A percentile compares a stretch with the other conserved stretches of the same genome.
These are phyloP conservation scores for Rhopalosiphum maidis DNA, from an alignment of 1,140 invertebrate species.

Conservation along the genomic window DNA sequence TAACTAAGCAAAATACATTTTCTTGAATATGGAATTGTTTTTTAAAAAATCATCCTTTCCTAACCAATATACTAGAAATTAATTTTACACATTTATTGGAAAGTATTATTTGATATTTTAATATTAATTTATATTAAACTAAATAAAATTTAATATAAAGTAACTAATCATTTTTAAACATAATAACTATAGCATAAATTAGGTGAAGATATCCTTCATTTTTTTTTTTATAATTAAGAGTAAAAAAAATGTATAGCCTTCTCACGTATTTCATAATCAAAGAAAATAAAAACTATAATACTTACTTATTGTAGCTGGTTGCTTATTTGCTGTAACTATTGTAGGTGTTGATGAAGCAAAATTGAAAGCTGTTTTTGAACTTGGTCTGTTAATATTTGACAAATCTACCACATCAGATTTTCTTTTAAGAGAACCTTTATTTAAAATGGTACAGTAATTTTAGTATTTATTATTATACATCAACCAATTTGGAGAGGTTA, in stretches of 20 bases:
- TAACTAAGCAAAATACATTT: background rate
- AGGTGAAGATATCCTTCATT: too few relatives aligned
- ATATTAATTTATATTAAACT: background rate
- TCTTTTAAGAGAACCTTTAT: slow-evolving; percentile 39
- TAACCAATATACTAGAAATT: background rate
- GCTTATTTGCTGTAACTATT: background rate
- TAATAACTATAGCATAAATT: too few relatives aligned
- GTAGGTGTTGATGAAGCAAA: slow-evolving; percentile 49
- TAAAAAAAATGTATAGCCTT: too few relatives aligned
- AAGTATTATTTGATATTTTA: background rate
- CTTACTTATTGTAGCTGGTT: background rate
- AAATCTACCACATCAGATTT: slow-evolving; percentile 1
- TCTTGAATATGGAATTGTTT: background rate
- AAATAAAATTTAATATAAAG: background rate
- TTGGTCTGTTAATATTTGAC: slow-evolving; percentile 24
- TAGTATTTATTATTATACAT: background rate
- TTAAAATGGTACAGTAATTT: background rate
- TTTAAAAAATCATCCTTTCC: background rate
- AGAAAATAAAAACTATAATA: background rate
- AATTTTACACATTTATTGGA: background rate
- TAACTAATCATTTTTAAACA: too few relatives aligned
- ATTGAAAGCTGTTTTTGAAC: slow-evolving; percentile 26
- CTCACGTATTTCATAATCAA: too few relatives aligned
- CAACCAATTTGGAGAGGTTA: background rate
- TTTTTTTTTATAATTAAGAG: too few relatives aligned